Base-by-base conservation (phyloP, 2,797 vertebrate species). In the Ambastaia sidthimunki region DNA sequence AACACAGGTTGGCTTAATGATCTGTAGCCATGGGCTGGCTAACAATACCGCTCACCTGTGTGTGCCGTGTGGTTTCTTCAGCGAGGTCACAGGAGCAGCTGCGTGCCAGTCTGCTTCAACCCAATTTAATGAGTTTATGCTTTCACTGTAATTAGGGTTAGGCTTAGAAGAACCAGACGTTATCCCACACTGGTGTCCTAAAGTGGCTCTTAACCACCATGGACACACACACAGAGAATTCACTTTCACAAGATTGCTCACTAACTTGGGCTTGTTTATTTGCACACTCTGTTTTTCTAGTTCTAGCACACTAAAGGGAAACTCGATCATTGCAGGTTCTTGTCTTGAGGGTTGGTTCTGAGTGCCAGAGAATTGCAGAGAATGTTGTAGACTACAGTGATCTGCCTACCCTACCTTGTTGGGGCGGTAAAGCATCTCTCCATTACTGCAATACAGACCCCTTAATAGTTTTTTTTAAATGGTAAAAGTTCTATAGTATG, bases 91-190 rank as follows among this genome's bases (percentile, higher is more conserved):
- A 71, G 9, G 69, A 78, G 71, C 59, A 65, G 68, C 63, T 31
- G 78, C 44, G n/a, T 69, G 66, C 28, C 66, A 63, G n/a, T 59
- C 67, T 70, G 19, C 60, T 73, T 52, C 77, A 18, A 80, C 82
- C 62, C 67, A 78, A 47, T 60, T 84, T 87, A 83, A 85, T 83
- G 71, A 80, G 81, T 82, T 84, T 78, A 75, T 63, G 71, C 77
- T 82, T 86, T 85, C 76, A 82, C 71, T 85, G 67, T 86, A 83
- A 85, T 86, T 86, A 83, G 59, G 80, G 76, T 57, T 59, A 68
- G 59, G 76, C 41, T 44, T 44, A 44, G 2, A 59, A 81, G 62
- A 31, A 72, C 60, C 65, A 71, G 31, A 31, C 15, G 48, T 80
- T 62, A 28, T 71, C 52, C 66, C 41, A 41, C 47, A 28, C n/a